Evolutionary conservation across 37 sponge, comb jelly and placozoan species (phyloP), one percentile per base, ranked within the genome.

Genomic region (Halichondria panicea): DNA sequence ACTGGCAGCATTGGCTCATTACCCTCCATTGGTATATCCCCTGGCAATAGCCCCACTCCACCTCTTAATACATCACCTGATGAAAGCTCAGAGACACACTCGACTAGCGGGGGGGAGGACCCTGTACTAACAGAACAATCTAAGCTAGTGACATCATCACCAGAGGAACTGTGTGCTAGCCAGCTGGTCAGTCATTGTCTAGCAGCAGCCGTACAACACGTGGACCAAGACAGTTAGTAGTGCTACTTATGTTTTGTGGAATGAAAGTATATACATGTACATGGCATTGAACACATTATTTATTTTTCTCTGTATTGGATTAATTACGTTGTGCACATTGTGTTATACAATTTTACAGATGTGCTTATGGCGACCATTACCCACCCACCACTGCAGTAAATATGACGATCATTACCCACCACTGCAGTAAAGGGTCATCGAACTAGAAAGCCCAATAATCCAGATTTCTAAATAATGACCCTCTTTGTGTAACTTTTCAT

Each of bases 1-100:
- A 64, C 55, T 63, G 82, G 74, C 4, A 63, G 72, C 34, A 65
- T 55, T 18, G 55, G 66, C 27, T 81, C 82, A 24, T 55, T 81
- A 34, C 82, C 73, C 1, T 73, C 82, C 66, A 52, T 63, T 58
- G 79, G 58, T 12, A 70, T 6, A 27, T 25, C 46, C 63, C 35
- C 72, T 11, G 36, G 21, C 40, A 39, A 55, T 43, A 59, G 34
- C n/a, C 4, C 34, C 21, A 55, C 28, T 59, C 73, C 73, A 39
- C 18, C 39, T 22, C 69, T 48, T 2, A 48, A 68, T 18, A 11
- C 52, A 48, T 15, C 52, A 48, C 11, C 13, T 48, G 52, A 11
- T 48, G 52, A 48, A 11, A 15, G 15, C 13, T 11, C 11, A 18
- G 52, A 48, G 13, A 11, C 52, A 18, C 11, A 18, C 52, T 18